A percentile compares a stretch with the other conserved stretches of the same genome.
Conservation (phyloP, 2,797 vertebrate genomes). For the Siniperca undulata region DNA sequence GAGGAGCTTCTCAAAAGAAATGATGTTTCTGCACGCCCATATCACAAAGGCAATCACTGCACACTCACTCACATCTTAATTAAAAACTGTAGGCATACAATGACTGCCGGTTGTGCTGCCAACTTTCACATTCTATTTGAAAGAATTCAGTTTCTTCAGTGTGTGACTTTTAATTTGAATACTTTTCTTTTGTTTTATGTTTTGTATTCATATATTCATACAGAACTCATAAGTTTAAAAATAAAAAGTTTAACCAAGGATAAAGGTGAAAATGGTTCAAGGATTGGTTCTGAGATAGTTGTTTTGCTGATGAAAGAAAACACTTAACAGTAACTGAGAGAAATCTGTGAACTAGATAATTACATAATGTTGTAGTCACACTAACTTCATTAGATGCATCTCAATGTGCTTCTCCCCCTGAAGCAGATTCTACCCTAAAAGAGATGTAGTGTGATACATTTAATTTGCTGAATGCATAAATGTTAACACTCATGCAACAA, state of each 20-base stretch:
- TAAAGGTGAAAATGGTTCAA: constrained; percentile 5
- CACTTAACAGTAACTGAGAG: constrained; percentile 13
- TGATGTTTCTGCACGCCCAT: constrained; percentile 58
- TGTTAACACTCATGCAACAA: constrained; percentile 12
- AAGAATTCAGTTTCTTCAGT: constrained; percentile 33
- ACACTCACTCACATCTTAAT: constrained; percentile 70
- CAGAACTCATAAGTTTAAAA: background rate
- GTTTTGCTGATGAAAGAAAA: constrained; percentile 23
- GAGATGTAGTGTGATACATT: constrained; percentile 26
- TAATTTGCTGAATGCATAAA: constrained; percentile 34
- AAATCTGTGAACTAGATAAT: constrained; percentile 41
- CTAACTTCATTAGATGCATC: constrained; percentile 37
- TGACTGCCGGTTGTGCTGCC: constrained; percentile 43
- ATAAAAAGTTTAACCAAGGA: background rate
- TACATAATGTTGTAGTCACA: constrained; percentile 23
- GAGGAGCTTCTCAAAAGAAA: constrained; percentile 71
- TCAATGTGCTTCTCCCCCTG: constrained; percentile 20
- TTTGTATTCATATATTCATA: constrained; percentile 23
- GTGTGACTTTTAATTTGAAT: constrained; percentile 30
- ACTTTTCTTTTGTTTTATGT: background rate
- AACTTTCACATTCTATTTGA: constrained; percentile 40
- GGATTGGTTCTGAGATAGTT: background rate
- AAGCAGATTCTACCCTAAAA: constrained; percentile 19
- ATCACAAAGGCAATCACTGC: constrained; percentile 72
- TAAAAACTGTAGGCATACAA: constrained; percentile 62